Evolutionary conservation across 1,140 invertebrate genomes (phyloP).

Genomic region (Ceratitis capitata): DNA sequence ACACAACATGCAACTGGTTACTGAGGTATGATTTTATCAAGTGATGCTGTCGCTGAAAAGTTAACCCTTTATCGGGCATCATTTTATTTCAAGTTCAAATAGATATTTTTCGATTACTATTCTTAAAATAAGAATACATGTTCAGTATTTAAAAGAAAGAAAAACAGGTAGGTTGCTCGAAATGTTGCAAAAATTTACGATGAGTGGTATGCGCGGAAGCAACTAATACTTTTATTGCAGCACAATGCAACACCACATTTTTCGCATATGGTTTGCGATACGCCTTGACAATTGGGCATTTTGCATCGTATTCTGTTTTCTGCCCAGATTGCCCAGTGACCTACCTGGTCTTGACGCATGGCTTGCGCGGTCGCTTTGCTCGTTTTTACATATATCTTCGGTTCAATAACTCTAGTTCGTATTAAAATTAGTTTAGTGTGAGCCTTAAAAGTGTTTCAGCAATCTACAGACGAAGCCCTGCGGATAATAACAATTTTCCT

Average conservation of each 20-base stretch:
- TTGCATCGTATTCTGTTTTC: conserved; percentile 57
- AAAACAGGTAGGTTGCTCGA: too few species aligned
- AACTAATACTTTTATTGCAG: conserved; percentile 49
- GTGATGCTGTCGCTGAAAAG: too few species aligned
- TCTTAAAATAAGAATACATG: too few species aligned
- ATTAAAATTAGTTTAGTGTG: neutral
- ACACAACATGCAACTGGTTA: too few species aligned
- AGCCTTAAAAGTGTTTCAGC: neutral
- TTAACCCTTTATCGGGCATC: too few species aligned
- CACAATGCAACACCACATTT: conserved; percentile 57
- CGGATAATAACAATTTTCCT: neutral
- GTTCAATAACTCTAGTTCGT: neutral
- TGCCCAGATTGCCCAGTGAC: conserved; percentile 58
- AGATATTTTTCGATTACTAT: too few species aligned
- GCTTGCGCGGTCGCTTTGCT: neutral
- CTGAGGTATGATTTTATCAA: too few species aligned
- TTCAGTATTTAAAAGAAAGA: too few species aligned
- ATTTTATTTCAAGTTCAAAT: too few species aligned
- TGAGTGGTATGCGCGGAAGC: conserved; percentile 15
- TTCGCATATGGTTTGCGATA: conserved; percentile 51
- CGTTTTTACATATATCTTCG: neutral
- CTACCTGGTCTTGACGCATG: conserved; percentile 51
- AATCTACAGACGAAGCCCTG: neutral
- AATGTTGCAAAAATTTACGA: neutral
- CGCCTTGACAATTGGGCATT: conserved; percentile 52